These are phyloP conservation scores for Lordiphosa stackelbergi DNA, from an alignment of 1,140 invertebrate species.

Conservation along the genomic window DNA sequence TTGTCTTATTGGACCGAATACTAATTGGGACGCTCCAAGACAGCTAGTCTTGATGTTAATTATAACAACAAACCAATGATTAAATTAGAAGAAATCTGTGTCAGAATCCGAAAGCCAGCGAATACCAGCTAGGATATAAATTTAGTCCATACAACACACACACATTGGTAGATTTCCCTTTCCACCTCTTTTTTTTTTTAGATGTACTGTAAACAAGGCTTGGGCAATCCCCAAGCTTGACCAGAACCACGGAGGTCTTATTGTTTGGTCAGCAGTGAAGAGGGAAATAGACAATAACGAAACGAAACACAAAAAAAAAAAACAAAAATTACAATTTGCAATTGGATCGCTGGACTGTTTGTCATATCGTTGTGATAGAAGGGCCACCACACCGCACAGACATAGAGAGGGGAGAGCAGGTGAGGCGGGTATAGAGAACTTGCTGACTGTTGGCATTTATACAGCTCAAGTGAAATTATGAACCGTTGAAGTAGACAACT, in stretches of 20 bases:
- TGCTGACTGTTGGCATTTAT: slow-evolving; percentile 43
- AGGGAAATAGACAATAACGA: slow-evolving; percentile 8
- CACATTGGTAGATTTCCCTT: too few species aligned
- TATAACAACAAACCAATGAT: too few species aligned
- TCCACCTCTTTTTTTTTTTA: too few species aligned
- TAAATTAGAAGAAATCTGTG: too few species aligned
- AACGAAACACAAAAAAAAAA: too few species aligned
- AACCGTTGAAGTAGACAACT: slow-evolving; percentile 46
- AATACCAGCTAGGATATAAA: too few species aligned
- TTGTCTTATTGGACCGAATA: too few species aligned
- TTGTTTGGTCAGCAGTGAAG: slow-evolving; percentile 40
- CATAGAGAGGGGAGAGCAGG: slow-evolving; percentile 3
- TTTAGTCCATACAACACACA: too few species aligned
- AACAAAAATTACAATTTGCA: slow-evolving; percentile 51
- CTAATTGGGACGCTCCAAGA: too few species aligned
- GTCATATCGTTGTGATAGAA: slow-evolving; percentile 27
- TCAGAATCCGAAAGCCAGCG: too few species aligned
- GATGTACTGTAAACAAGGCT: not conserved
- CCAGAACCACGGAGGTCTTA: slow-evolving; percentile 20
- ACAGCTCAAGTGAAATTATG: slow-evolving; percentile 62
- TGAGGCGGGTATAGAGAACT: slow-evolving; percentile 9
- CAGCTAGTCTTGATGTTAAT: too few species aligned
- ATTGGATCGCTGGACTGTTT: slow-evolving; percentile 44
- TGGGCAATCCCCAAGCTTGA: slow-evolving; percentile 8
- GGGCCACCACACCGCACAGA: not conserved